Evolutionary conservation across 1,140 invertebrate species (phyloP).

Genomic region (Drosophila mauritiana): DNA sequence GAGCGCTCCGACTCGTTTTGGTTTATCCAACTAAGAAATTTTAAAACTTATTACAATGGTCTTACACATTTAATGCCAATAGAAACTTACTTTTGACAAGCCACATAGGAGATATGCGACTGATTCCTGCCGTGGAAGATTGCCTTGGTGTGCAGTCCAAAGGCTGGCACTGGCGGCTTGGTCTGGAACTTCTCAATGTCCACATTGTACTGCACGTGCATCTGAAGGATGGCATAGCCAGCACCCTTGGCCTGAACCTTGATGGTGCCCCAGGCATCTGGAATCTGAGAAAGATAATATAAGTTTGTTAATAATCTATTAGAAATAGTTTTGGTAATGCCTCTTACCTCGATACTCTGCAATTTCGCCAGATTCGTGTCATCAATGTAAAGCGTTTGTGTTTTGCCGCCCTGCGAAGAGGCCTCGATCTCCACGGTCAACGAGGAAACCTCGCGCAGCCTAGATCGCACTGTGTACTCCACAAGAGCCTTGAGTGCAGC

Average conservation of each 20-base stretch:
- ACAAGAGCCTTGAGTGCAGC: conserved; percentile 95
- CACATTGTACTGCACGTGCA: conserved; percentile 98
- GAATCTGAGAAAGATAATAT: conserved; percentile 87
- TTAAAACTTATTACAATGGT: not conserved
- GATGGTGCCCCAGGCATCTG: conserved; percentile 96
- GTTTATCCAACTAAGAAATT: conserved; percentile 90
- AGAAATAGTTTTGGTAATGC: not conserved
- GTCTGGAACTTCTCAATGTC: conserved; percentile 95
- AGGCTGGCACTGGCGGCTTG: conserved; percentile 91
- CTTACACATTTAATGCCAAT: not conserved
- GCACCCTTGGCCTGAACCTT: conserved; percentile 95
- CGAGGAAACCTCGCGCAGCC: conserved; percentile 94
- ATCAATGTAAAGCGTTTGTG: conserved; percentile 89
- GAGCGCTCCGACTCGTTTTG: conserved; percentile 91
- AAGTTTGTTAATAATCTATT: not conserved
- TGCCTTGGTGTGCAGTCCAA: conserved; percentile 89
- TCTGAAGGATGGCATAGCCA: conserved; percentile 95
- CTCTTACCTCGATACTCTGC: conserved; percentile 90
- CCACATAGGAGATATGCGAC: conserved; percentile 94
- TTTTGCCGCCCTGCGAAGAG: conserved; percentile 90
- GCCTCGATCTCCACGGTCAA: conserved; percentile 93
- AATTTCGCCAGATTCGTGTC: conserved; percentile 91
- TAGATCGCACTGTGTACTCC: conserved; percentile 94
- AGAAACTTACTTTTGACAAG: conserved; percentile 90
- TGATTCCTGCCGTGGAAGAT: conserved; percentile 95